These are phyloP conservation scores for Abrostola tripartita DNA, from an alignment of 2,888 invertebrate species.

Conservation along the genomic window DNA sequence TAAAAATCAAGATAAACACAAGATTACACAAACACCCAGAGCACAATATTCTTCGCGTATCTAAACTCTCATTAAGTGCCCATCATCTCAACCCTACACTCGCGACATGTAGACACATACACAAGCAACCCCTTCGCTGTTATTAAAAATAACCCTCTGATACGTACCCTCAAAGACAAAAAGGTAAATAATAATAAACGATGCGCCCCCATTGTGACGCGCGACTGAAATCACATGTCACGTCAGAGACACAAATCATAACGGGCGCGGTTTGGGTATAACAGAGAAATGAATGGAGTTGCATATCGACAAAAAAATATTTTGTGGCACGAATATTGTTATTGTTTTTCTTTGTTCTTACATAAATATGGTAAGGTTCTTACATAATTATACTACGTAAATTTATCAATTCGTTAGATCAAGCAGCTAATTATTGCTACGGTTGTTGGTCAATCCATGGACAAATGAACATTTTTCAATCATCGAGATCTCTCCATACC, in stretches of 20 bases:
- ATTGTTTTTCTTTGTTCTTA: not conserved
- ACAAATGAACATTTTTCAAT: too few species aligned
- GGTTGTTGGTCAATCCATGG: too few species aligned
- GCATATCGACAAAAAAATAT: not conserved
- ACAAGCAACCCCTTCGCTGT: slow-evolving; percentile 23
- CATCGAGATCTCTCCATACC: too few species aligned
- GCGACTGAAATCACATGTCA: slow-evolving; percentile 84
- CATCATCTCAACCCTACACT: not conserved
- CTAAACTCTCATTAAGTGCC: slow-evolving; percentile 17
- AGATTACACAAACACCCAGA: not conserved
- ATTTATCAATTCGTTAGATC: too few species aligned
- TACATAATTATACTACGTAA: too few species aligned
- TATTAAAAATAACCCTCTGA: slow-evolving; percentile 60
- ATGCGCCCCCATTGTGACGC: slow-evolving; percentile 76
- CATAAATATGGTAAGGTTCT: not conserved
- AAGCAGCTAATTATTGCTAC: too few species aligned
- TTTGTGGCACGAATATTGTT: not conserved
- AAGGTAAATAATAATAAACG: slow-evolving; percentile 80
- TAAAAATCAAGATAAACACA: too few species aligned
- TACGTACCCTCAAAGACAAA: slow-evolving; percentile 54
- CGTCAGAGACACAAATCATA: slow-evolving; percentile 80
- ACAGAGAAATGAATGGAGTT: slow-evolving; percentile 55
- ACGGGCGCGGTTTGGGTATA: slow-evolving; percentile 54
- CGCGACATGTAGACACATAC: slow-evolving; percentile 24
- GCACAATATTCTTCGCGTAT: not conserved